These are phyloP conservation scores for Camponotus pennsylvanicus DNA, from an alignment of 1,140 invertebrate genomes.

Conservation along the genomic window DNA sequence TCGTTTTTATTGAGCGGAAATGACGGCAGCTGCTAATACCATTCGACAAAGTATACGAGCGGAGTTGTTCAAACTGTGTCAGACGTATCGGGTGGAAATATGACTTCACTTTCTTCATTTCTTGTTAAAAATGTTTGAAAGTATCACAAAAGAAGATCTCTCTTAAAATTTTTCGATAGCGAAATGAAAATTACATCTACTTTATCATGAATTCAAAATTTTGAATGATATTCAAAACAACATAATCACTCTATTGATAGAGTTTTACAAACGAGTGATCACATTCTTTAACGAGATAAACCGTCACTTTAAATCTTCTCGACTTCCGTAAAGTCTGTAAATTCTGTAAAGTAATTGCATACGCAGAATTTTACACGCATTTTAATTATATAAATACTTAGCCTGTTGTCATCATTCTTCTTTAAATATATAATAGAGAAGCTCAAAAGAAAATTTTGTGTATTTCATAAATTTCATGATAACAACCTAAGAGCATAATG, in stretches of 20 bases:
- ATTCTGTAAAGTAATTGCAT: background rate
- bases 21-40: background rate
- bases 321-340: background rate
- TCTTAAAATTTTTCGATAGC: too few relatives aligned
- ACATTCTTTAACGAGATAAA: background rate
- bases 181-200: constrained; percentile 4
- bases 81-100: too few relatives aligned
- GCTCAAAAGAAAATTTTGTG: background rate
- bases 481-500: background rate
- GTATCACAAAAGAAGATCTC: too few relatives aligned
- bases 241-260: background rate
- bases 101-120: background rate
- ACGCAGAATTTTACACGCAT: background rate
- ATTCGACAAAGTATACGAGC: background rate
- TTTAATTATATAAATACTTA: background rate
- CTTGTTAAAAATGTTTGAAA: background rate
- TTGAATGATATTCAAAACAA: background rate
- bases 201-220: background rate
- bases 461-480: background rate
- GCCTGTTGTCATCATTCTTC: background rate
- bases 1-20: constrained; percentile 26
- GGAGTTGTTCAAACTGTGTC: background rate
- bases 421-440: background rate
- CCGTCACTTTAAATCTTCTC: background rate
- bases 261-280: background rate